Conservation (phyloP, 2,113 vertebrate species). For the Benthochromis sp. region DNA sequence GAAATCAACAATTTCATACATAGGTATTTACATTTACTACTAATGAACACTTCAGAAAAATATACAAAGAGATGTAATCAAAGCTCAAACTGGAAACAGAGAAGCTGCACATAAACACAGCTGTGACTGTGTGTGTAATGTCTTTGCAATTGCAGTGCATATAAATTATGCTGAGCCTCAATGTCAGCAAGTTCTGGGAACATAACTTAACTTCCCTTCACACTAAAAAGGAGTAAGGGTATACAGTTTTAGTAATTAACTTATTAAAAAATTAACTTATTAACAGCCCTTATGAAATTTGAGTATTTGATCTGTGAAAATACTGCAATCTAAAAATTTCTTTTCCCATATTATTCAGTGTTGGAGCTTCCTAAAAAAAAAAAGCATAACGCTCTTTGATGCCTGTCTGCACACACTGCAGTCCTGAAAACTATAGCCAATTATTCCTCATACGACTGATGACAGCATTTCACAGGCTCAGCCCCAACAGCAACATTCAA, state of each 20-base stretch:
- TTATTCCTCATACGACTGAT: not conserved
- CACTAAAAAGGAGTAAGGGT: not conserved
- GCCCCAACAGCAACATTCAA: not conserved
- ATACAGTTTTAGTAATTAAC: not conserved
- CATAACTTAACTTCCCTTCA: not conserved
- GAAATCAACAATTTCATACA: not conserved
- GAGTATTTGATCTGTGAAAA: not conserved
- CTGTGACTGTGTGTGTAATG: not conserved
- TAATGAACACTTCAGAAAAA: not conserved
- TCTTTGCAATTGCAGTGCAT: not conserved
- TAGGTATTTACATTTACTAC: not conserved
- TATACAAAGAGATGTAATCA: not conserved
- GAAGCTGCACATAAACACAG: not conserved
- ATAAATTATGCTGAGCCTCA: not conserved
- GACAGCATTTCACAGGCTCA: not conserved
- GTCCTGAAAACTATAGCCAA: not conserved
- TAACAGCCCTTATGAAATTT: not conserved
- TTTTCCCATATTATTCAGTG: not conserved
- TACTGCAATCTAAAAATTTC: not conserved
- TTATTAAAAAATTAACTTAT: not conserved
- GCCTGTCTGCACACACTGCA: not conserved
- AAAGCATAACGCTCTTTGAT: not conserved
- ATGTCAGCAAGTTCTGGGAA: not conserved
- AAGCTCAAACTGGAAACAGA: not conserved
- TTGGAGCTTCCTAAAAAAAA: not conserved